Evolutionary conservation across 1,140 invertebrate genomes (phyloP), one percentile per base, ranked within the genome.

Genomic region (Drosophila mauritiana): DNA sequence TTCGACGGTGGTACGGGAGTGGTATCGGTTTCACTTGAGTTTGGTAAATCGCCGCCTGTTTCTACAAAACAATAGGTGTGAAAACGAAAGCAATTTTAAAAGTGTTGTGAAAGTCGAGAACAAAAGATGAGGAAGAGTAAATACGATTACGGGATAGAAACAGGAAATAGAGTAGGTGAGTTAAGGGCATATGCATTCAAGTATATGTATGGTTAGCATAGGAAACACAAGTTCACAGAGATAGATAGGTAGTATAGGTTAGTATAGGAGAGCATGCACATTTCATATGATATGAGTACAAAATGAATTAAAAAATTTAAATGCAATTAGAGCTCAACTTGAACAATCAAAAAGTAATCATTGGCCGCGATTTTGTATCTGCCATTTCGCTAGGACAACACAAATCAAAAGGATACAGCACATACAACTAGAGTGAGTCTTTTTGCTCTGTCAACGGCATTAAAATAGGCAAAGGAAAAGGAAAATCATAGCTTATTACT

Each of bases 241-340:
- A 62, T 61, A 76, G 62, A 73, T 46, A 56, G 57, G 51, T 77
- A 51, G 68, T 31, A 31, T 31, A 31, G 31, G 31, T 43, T 67
- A 61, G 37, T 61, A 68, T 42, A 58, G 64, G 52, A 68, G 39
- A 51, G 37, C 72, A 70, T 78, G 73, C 74, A 57, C 46, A 70
- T 62, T 63, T 27, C 43, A 73, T 37, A 40, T 73, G 57, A 78
- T 27, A 64, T 84, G 42, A 63, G 17, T 62, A 62, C 51, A 73
- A 86, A 67, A 37, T 43, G 20, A 78, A 80, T 73, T 55, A 31
- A 61, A 65, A 75, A 70, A 11, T 43, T 54, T 79, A 53, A 91
- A 91, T 88, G 90, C 90, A 91, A 91, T 91, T 91, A 91, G 90
- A 91, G 90, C 90, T 91, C 90, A 91, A 91, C 90, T 91, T 81